Evolutionary conservation across 2,888 invertebrate genomes (phyloP), one percentile per base, ranked within the genome.

Genomic region (Eilema sororculum): DNA sequence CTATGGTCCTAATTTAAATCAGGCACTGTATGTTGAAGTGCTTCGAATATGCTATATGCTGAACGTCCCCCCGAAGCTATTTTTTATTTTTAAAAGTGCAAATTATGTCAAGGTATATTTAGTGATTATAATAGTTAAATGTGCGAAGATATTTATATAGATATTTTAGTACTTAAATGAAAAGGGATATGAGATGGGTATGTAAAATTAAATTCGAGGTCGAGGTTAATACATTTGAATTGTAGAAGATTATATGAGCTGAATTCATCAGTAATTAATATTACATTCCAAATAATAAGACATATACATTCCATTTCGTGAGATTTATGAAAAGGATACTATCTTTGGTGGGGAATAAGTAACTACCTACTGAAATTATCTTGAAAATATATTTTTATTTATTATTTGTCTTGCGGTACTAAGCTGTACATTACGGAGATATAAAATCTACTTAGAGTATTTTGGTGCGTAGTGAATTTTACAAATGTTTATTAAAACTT

Each of bases 401-500:
- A 89, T 92, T 89, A 83, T 90, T 91, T 87, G 83, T 86, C 89
- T 89, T 89, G 86, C 85, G 82, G 92, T 93, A 93, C 92, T 91
- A 90, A 88, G 90, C 81, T 85, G 91, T 92, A 92, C 88, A 86
- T 85, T 86, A 88, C 89, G 89, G 90, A 91, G 89, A 89, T 91
- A 89, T 79, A 82, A 87, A 87, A 83, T 61, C 65, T 65, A 85
- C 91, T 90, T 90, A 93, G 90, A 91, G 89, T 93, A 94, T 94
- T 93, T 93, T 94, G 95, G 95, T 95, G 94, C 95, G 94, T 94
- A 94, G 93, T 90, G 89, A 95, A 94, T 93, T 95, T 87, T 95
- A 94, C 94, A 94, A 95, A 93, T 92, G 91, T 94, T 93, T 93
- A 88, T 89, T 90, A 88, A 90, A 90, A 87, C 84, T 86, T 88